Base-by-base conservation (phyloP, 2,113 vertebrate genomes). In the Mus pahari region DNA sequence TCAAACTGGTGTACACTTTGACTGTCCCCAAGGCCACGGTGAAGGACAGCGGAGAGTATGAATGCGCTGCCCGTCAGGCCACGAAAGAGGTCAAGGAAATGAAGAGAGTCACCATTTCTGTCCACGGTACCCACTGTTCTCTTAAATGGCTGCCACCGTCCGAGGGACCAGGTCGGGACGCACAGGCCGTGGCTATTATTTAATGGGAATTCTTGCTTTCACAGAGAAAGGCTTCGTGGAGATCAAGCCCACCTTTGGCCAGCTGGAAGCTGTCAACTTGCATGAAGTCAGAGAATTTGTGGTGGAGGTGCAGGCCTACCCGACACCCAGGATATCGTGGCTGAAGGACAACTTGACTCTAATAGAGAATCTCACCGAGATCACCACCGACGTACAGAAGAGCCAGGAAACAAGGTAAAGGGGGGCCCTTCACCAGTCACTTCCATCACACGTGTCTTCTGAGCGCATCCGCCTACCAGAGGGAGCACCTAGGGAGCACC, bases 1-100 rank as follows among this genome's bases (percentile, higher is more conserved):
- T 98, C 96, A 99, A 98, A 90, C 68, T 99, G 98, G 97, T 98
- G 94, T 99, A 99, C 97, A 99, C 99, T 0, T 96, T 99, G 98
- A 99, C 98, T 0, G 99, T 99, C 97, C 98, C 98, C 0, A 98
- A 99, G 78, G 99, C 99, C 84, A 99, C 99, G 0, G 97, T 98
- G 96, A 99, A 99, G 96, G 99, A 99, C 98, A 99, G 99, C 4
- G 99, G 99, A 66, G 98, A 99, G 94, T 99, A 99, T 28, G 98
- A 99, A 39, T 99, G 99, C 94, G 99, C 99, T 73, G 99, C 99
- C 96, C 99, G 98, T 3, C 99, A 99, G 89, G 98, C 99, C 77
- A 99, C 99, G 42, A 99, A 97, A 96, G 99, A 99, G 31, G 98
- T 99, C 88, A 99, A 98, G 93, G 99, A 99, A 96, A 99, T 98